Conservation (phyloP, 2,888 invertebrate species). For the Himalopsyche japonica region DNA sequence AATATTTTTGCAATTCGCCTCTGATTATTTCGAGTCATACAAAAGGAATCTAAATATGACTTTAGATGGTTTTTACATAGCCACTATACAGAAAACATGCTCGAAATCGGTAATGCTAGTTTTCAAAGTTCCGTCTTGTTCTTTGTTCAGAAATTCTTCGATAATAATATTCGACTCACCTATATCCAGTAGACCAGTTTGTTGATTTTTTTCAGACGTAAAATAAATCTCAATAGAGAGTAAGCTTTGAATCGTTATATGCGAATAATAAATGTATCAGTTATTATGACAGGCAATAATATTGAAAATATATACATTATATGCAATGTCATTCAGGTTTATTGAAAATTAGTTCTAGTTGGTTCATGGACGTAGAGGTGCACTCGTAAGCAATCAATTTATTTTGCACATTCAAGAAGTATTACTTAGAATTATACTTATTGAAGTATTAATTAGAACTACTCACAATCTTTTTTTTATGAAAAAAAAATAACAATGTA, state of each 20-base stretch:
- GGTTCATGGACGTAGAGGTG: neutral
- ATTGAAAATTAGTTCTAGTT: neutral
- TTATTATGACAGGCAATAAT: neutral
- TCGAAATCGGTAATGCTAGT: neutral
- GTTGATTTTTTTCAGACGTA: neutral
- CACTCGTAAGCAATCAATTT: neutral
- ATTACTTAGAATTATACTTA: too few species aligned
- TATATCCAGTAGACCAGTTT: neutral
- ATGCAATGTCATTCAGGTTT: neutral
- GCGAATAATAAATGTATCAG: neutral
- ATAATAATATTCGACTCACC: neutral
- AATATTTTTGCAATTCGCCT: neutral
- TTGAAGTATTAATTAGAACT: too few species aligned
- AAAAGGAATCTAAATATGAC: conserved; percentile 5
- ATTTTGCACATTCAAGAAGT: neutral
- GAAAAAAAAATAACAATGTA: too few species aligned
- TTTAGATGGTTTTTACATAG: conserved; percentile 8
- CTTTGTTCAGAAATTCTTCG: neutral
- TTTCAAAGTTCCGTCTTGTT: neutral
- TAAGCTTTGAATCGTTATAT: neutral
- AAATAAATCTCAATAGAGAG: neutral
- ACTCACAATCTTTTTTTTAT: too few species aligned
- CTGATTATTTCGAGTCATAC: neutral
- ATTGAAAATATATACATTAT: neutral
- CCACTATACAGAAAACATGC: neutral